Base-by-base conservation (phyloP, 92 coral and sea anemone species). In the Desmophyllum pertusum region DNA sequence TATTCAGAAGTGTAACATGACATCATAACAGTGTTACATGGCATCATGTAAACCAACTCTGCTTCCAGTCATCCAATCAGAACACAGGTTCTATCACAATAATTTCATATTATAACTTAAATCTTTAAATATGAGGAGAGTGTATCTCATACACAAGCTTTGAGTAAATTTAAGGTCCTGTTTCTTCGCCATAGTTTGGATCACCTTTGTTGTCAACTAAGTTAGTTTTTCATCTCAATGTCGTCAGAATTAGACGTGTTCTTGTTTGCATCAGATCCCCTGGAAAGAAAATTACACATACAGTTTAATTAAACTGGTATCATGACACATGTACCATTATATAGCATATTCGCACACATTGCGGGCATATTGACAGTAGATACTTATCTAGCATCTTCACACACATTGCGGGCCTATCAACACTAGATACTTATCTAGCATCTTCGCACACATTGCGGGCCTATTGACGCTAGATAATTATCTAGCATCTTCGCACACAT, bases 181-280 rank as follows among this genome's bases (percentile, higher is more conserved):
- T 38, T 46, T 30, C 39, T 55, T 53, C 86, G 30, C 29, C 75
- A 39, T 55, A 76, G 30, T 38, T 59, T 23, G 98, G 98, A 40
- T 94, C 90, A 27, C 98, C 98, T 82, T 89, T 85, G 62, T 89
- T 92, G 71, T 96, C 93, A 7, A 96, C 98, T 78, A 96, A 85
- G 30, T 84, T 89, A 53, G 97, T 79, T 73, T n/a, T 92, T 94
- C 98, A 96, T 96, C 89, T 96, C 98, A 81, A 92, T 81, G 67
- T 96, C 98, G 1, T 94, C 95, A 25, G 88, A 45, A 75, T 84
- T 42, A 38, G 88, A n/a, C n/a, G n/a, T 64, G 30, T 63, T 70
- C 55, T 83, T 76, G 81, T 74, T 88, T 19, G 92, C 33, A 36
- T 51, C 93, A 27, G 83, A 88, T 62, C 97, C 98, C 92, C 98